Conservation (phyloP, 2,888 invertebrate species). For the Aphodius sticticus region DNA sequence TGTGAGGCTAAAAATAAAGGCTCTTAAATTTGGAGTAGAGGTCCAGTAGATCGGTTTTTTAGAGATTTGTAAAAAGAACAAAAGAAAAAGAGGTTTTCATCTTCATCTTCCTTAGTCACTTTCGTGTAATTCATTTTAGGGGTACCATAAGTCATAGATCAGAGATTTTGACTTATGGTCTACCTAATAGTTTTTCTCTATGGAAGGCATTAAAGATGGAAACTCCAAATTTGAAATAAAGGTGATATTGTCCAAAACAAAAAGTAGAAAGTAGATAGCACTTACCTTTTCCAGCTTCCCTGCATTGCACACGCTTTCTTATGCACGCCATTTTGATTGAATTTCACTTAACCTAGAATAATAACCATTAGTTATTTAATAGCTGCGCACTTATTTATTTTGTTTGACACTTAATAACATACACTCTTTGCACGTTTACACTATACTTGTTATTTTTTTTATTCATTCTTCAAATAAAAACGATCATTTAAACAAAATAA, state of each 20-base stretch:
- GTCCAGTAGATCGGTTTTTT: background rate
- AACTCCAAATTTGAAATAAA: background rate
- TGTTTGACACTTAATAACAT: background rate
- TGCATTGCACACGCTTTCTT: background rate
- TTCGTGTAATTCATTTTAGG: background rate
- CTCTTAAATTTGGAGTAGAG: constrained; percentile 4
- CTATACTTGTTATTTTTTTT: background rate
- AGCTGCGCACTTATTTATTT: background rate
- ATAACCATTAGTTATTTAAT: background rate
- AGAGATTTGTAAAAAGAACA: background rate
- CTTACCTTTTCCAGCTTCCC: background rate
- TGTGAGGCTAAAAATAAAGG: constrained; percentile 15
- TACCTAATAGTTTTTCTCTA: background rate
- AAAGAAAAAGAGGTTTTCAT: background rate
- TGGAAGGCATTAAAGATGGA: background rate
- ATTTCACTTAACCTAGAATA: background rate
- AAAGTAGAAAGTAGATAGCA: background rate
- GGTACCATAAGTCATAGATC: no score
- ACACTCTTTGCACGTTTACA: background rate
- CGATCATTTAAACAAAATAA: background rate
- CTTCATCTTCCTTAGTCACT: background rate
- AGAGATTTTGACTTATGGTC: background rate
- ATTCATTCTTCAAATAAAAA: background rate
- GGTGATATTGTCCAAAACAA: background rate
- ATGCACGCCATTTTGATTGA: background rate